Evolutionary conservation across 2,113 vertebrate genomes (phyloP).

Genomic region (Anoplopoma fimbria): DNA sequence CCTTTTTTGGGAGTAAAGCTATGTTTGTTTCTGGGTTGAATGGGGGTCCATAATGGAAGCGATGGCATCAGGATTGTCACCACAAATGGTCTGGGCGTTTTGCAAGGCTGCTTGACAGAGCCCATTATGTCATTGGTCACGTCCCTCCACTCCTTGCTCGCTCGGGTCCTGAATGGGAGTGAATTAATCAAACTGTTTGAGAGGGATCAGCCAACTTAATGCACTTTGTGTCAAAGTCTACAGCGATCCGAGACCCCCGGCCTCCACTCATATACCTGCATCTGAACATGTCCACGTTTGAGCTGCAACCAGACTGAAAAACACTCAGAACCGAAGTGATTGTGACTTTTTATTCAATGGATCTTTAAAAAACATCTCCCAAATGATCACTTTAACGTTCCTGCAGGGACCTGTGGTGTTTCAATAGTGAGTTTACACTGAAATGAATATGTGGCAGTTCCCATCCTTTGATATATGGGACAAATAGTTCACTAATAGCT

Average conservation of each 20-base stretch:
- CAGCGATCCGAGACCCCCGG: constrained; percentile 48
- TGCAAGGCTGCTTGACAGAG: constrained; percentile 76
- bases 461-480: background rate
- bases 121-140: constrained; percentile 81
- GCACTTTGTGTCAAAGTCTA: constrained; percentile 68
- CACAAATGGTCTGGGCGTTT: constrained; percentile 84
- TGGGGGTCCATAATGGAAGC: constrained; percentile 71
- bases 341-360: constrained; percentile 2
- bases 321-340: background rate
- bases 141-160: constrained; percentile 69
- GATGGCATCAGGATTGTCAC: constrained; percentile 82
- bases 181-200: constrained; percentile 79
- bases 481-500: background rate
- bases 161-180: constrained; percentile 68
- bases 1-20: constrained; percentile 58
- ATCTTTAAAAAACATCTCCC: background rate
- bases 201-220: constrained; percentile 71
- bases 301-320: constrained; percentile 15
- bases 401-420: background rate
- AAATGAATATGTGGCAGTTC: background rate
- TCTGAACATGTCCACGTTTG: background rate
- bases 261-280: constrained; percentile 43
- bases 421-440: background rate
- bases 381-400: background rate
- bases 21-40: constrained; percentile 79